These are phyloP conservation scores for Paralichthys olivaceus DNA, from an alignment of 2,113 vertebrate genomes.

Conservation along the genomic window DNA sequence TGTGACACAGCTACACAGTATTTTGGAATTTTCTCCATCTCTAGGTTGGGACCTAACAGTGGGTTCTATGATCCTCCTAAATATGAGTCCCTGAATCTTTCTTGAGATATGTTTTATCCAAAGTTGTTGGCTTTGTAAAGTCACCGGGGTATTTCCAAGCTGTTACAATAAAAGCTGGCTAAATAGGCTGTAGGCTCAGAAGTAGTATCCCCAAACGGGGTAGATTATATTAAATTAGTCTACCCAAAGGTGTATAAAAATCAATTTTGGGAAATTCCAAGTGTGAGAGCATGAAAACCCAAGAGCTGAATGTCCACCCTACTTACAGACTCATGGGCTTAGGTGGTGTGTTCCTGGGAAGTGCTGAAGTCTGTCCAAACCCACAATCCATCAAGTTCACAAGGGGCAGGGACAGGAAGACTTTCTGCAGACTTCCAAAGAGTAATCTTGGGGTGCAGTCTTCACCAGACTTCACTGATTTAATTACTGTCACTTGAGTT, in stretches of 20 bases:
- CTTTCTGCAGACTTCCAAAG: not conserved
- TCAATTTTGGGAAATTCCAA: slow-evolving; percentile 30
- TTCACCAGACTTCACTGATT: not conserved
- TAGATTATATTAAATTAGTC: slow-evolving; percentile 41
- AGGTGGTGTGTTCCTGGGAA: not conserved
- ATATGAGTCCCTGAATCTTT: slow-evolving; percentile 11
- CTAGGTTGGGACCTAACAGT: slow-evolving; percentile 11
- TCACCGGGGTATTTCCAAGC: slow-evolving; percentile 34
- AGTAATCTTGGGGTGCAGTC: not conserved
- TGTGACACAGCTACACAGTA: slow-evolving; percentile 22
- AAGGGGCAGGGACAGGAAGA: not conserved
- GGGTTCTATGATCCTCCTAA: not conserved
- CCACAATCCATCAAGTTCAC: not conserved
- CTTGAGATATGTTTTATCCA: slow-evolving; percentile 17
- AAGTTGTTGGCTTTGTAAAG: slow-evolving; percentile 33
- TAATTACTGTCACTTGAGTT: not conserved
- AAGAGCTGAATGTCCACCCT: not conserved
- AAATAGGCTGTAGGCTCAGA: slow-evolving; percentile 21
- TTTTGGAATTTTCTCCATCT: slow-evolving; percentile 25
- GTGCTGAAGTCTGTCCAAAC: not conserved
- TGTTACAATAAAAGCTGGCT: slow-evolving; percentile 28
- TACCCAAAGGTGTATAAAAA: slow-evolving; percentile 28
- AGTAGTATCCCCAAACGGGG: slow-evolving; percentile 13
- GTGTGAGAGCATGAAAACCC: slow-evolving; percentile 25
- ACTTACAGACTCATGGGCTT: not conserved